Evolutionary conservation across 1,140 invertebrate genomes (phyloP).

Genomic region (Cydia pomonella): DNA sequence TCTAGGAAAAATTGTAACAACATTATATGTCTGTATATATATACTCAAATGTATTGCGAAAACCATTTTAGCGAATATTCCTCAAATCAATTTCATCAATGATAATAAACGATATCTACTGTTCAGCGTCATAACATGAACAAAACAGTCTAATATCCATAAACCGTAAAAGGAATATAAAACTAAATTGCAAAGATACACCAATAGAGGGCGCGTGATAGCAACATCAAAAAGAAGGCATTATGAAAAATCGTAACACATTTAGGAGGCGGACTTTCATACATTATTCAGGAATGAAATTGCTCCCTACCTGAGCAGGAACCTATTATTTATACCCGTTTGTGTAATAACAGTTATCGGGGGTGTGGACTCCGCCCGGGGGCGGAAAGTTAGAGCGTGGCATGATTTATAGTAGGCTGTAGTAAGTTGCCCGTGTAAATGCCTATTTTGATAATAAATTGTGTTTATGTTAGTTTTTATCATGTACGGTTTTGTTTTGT

Average conservation of each 20-base stretch:
- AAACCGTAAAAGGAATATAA: conserved; percentile 40
- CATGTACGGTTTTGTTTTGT: not conserved
- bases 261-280: conserved; percentile 70
- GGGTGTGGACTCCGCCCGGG: conserved; percentile 43
- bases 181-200: conserved; percentile 61
- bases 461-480: conserved; percentile 1
- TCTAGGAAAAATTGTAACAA: too few relatives aligned
- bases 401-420: conserved; percentile 24
- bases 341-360: conserved; percentile 50
- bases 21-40: too few relatives aligned
- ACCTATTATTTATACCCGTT: conserved; percentile 52
- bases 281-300: conserved; percentile 73
- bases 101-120: not conserved
- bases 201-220: conserved; percentile 46
- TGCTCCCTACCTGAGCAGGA: conserved; percentile 51
- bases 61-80: not conserved
- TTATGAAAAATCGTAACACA: conserved; percentile 78
- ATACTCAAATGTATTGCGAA: not conserved
- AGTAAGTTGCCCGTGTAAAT: conserved; percentile 23
- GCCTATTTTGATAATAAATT: conserved; percentile 27
- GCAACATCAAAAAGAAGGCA: conserved; percentile 67
- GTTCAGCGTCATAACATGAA: conserved; percentile 19
- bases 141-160: conserved; percentile 30
- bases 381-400: conserved; percentile 27
- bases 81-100: conserved; percentile 8